Base-by-base conservation (phyloP, 1,140 invertebrate genomes). In the Drosophila hydei region DNA sequence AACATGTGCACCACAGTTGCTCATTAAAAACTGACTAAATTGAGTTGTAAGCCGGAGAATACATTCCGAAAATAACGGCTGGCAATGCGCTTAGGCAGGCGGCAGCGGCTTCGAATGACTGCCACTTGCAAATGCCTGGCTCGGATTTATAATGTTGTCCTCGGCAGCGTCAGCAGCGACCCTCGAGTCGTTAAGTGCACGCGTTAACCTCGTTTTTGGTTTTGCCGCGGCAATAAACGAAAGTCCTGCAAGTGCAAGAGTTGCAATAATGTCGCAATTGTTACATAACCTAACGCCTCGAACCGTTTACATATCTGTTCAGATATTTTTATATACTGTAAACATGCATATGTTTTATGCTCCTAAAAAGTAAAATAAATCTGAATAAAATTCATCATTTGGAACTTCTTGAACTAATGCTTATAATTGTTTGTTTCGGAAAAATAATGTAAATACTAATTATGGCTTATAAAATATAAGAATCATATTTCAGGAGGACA, bases 141-240 rank as follows among this genome's bases (percentile, higher is more conserved):
- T 73, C 75, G 71, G 81, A 87, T 87, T 87, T 87, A 87, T 87
- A 87, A 87, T 88, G 81, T 87, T 88, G 83, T 87, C 80, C 81
- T 87, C 77, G 81, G 73, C 61, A 42, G 51, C 68, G 45, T 45
- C 61, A 58, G 63, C 62, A 59, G 33, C 54, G 81, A 72, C 80
- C 81, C 81, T 87, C 77, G 70, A 74, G 77, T 75, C 83, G 81
- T 85, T 85, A 85, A 88, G 81, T 87, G 83, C 83, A 85, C 83
- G 81, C 85, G 81, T 87, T 87, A 87, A 87, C 81, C 81, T 79
- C 81, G 67, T 87, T 87, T 80, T 77, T 56, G 77, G 47, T 30
- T 59, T 68, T 59, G 62, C 70, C 61, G 64, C 70, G 52, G 72
- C 72, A 77, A 67, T 72, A 72, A 72, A 77, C 58, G 62, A 61